Evolutionary conservation across 2,888 invertebrate genomes (phyloP).

Genomic region (Drosophila mimetica): DNA sequence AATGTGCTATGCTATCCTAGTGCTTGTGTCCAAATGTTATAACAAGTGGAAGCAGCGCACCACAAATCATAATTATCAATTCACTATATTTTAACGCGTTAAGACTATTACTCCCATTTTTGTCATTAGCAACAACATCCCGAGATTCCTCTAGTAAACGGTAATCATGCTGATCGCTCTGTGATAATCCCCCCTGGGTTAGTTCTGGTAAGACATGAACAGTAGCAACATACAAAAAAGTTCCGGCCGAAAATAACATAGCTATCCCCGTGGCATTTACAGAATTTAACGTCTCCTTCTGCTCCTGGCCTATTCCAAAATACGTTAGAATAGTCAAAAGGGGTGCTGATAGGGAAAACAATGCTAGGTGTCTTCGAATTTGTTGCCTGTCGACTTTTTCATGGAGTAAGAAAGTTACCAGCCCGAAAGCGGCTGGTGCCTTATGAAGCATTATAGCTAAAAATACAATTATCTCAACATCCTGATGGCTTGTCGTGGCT

Average conservation of each 20-base stretch:
- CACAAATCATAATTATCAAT: conserved; percentile 92
- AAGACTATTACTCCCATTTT: conserved; percentile 33
- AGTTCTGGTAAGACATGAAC: conserved; percentile 99
- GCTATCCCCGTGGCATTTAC: conserved; percentile 97
- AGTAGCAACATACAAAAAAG: conserved; percentile 99
- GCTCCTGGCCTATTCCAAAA: conserved; percentile 96
- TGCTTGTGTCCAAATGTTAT: conserved; percentile 97
- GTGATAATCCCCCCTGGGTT: conserved; percentile 85
- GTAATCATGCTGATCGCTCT: conserved; percentile 76
- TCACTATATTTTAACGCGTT: conserved; percentile 90
- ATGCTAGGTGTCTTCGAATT: conserved; percentile 94
- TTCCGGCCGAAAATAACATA: conserved; percentile 99
- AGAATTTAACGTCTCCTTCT: conserved; percentile 94
- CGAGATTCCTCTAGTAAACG: conserved; percentile 75
- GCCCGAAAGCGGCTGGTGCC: conserved; percentile 99
- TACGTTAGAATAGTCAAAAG: conserved; percentile 95
- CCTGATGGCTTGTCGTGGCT: conserved; percentile 97
- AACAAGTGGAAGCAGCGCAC: conserved; percentile 94
- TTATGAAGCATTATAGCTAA: conserved; percentile 99
- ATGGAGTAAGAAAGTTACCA: conserved; percentile 98
- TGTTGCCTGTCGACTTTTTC: conserved; percentile 94
- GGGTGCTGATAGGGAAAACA: conserved; percentile 97
- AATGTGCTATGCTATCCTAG: conserved; percentile 81
- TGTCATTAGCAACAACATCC: conserved; percentile 33
- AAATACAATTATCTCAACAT: conserved; percentile 99